Conservation (phyloP, 2,797 vertebrate species). For the Pseudocheirus occidentalis region DNA sequence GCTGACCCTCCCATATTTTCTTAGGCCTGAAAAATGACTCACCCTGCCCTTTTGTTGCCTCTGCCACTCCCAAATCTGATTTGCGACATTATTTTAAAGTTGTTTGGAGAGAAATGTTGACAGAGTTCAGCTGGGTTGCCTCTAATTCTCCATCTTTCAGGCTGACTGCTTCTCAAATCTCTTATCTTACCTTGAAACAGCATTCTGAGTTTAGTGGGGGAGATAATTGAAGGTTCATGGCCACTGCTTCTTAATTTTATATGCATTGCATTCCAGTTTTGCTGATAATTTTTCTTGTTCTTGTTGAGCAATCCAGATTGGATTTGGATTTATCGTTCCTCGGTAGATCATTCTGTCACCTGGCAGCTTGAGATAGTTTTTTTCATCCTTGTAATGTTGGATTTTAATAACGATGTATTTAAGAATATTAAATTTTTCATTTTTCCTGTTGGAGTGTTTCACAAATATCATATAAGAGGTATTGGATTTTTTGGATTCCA, state of each 20-base stretch:
- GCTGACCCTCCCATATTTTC: neutral
- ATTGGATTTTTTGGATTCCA: no score
- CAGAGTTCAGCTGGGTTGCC: neutral
- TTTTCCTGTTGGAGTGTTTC: neutral
- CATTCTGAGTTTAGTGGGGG: neutral
- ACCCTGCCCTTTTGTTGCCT: neutral
- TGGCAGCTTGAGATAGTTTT: neutral
- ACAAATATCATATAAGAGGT: no score
- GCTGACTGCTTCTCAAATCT: neutral
- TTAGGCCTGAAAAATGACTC: neutral
- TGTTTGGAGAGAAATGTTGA: neutral
- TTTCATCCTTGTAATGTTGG: neutral
- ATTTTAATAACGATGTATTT: neutral
- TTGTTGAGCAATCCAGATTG: neutral
- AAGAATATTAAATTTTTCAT: neutral
- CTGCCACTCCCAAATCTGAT: neutral
- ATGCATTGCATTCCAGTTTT: neutral
- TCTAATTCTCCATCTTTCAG: neutral
- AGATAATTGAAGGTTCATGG: neutral
- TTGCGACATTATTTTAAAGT: neutral
- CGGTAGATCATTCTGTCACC: neutral
- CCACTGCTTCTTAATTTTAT: neutral
- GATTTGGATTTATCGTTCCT: neutral
- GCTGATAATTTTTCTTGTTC: neutral
- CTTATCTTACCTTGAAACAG: neutral